Base-by-base conservation (phyloP, 1,140 invertebrate species). In the Dendroctonus ponderosae region DNA sequence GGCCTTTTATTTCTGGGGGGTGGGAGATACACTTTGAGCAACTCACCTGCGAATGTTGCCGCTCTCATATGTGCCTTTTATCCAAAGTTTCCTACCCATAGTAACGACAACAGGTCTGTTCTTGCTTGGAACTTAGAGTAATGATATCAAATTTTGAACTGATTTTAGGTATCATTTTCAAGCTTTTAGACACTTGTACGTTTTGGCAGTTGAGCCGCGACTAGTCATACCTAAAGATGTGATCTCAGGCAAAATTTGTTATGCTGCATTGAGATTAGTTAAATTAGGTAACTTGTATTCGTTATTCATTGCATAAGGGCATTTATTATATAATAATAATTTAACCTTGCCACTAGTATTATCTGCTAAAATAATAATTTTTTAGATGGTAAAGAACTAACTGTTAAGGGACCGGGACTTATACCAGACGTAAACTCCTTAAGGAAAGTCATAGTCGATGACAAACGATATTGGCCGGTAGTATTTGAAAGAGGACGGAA, bases 31-130 rank as follows among this genome's bases (percentile, higher is more conserved):
- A 94, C 93, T 6, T 82, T 98, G 11, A 89, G 89, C 5, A 94
- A 93, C 54, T 87, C 88, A 9, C 89, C 92, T 4, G 85, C 87
- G 70, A 88, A 93, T 8, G 85, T 98, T 7, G 95, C 94, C 5
- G 92, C 94, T 0, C 79, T 99, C 43, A 81, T 98, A 43, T 92
- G 92, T 76, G 91, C 96, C 2, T 91, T 98, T 78, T 98, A 96
- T 81, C 97, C 97, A 4, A 97, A 97, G 79, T 98, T 96, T 80
- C 97, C 97, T 49, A 94, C 91, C 5, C 93, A 97, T 78, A 95
- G 91, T 74, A 94, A 94, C 76, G 96, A 98, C 77, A 98, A 98
- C 79, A 88, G 93, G 88, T 51, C 50, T 12, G 50, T 51, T 15
- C 11, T 51, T 8, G 15, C 38, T 52, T n/a, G 51, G 46, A 5